Evolutionary conservation across 1,140 invertebrate genomes (phyloP).

Genomic region (Drosophila nigromelanica): DNA sequence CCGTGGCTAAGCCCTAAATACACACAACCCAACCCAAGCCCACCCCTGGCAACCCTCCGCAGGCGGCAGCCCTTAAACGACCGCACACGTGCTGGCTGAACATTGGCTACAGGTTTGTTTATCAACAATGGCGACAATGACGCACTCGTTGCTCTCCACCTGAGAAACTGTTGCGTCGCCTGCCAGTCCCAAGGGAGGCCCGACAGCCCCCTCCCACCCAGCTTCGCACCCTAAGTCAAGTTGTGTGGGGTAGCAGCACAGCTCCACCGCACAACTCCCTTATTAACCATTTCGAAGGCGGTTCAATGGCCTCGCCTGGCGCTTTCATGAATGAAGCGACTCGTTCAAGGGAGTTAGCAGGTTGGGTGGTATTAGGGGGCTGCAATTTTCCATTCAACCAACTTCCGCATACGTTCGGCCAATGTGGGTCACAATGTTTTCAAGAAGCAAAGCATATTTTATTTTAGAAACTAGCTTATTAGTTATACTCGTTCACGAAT

Average conservation of each 20-base stretch:
- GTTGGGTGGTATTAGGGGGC: neutral
- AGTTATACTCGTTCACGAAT: too few relatives aligned
- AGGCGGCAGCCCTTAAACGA: conserved; percentile 7
- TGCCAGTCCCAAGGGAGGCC: conserved; percentile 13
- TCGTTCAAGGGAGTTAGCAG: neutral
- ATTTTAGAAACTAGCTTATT: too few relatives aligned
- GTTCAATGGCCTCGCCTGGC: conserved; percentile 73
- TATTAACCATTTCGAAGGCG: conserved; percentile 59
- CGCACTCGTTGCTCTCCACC: conserved; percentile 49
- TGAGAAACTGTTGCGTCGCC: conserved; percentile 50
- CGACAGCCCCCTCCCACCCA: neutral
- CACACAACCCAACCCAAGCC: neutral
- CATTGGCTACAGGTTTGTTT: conserved; percentile 76
- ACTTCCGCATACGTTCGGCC: conserved; percentile 56
- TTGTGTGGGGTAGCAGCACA: neutral
- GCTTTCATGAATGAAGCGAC: conserved; percentile 69
- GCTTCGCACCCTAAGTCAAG: neutral
- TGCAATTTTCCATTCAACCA: conserved; percentile 55
- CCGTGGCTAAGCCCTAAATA: neutral
- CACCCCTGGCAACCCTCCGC: neutral
- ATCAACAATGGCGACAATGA: conserved; percentile 66
- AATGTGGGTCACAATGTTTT: conserved; percentile 60
- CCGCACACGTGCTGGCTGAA: conserved; percentile 58
- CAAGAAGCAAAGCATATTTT: too few relatives aligned
- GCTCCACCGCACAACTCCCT: conserved; percentile 40